Conservation (phyloP, 1,140 invertebrate genomes). For the Arctopsyche grandis region DNA sequence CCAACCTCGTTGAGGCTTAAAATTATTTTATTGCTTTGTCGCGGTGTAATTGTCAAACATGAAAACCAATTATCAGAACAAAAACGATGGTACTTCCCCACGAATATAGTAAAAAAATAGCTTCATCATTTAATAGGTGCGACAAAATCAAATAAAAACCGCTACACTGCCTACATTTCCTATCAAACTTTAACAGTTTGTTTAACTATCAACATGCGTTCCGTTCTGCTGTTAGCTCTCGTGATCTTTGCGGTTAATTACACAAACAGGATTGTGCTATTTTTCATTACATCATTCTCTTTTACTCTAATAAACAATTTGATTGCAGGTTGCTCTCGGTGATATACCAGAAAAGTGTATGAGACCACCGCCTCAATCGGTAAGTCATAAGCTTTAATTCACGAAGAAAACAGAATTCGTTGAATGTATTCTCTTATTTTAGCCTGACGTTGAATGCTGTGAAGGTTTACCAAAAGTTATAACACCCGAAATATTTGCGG, state of each 20-base stretch:
- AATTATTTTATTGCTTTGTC: neutral
- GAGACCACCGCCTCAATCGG: neutral
- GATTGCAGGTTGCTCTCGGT: neutral
- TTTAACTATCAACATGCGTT: neutral
- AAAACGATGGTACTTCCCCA: neutral
- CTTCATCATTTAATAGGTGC: neutral
- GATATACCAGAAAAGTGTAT: neutral
- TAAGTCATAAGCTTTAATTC: no score
- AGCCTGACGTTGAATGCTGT: constrained; percentile 34
- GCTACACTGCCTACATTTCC: neutral
- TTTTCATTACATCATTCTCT: neutral
- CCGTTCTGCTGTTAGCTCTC: neutral
- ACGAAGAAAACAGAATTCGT: no score
- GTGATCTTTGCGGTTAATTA: neutral
- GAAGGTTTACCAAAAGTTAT: constrained; percentile 11
- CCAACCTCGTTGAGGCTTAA: no score
- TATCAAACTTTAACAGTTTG: neutral
- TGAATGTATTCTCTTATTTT: neutral
- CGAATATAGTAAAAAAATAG: neutral
- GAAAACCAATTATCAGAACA: neutral
- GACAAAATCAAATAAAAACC: neutral
- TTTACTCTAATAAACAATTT: neutral
- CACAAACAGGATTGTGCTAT: neutral
- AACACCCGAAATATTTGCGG: neutral
- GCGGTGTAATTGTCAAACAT: neutral